phyloP scores from a whole-genome alignment of 2,797 vertebrate species.

The Crypturellus tataupa region DNA sequence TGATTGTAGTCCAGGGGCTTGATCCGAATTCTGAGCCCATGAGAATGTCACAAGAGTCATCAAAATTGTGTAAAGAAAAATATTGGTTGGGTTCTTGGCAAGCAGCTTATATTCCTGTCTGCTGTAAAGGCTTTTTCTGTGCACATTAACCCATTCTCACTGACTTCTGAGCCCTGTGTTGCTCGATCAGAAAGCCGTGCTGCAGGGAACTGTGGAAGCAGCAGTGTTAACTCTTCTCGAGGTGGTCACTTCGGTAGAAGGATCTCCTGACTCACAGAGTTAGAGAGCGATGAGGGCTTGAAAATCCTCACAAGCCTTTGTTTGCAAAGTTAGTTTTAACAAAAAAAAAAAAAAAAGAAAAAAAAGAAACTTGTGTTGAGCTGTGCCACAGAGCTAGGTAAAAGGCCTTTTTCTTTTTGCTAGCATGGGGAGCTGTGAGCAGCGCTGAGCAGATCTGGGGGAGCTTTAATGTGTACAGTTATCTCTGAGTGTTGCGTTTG shows the following conservation, averaged over 20 bases:
- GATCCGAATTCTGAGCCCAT: not conserved
- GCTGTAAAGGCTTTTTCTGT: not conserved
- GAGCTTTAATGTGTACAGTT: not conserved
- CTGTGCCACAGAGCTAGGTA: rapidly evolving
- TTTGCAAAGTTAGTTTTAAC: not conserved
- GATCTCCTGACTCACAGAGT: not conserved
- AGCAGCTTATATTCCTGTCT: not conserved
- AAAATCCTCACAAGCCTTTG: not conserved
- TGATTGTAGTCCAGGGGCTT: not conserved
- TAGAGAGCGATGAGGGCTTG: not conserved
- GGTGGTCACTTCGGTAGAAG: not conserved
- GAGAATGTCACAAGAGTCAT: not conserved
- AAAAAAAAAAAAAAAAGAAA: not conserved
- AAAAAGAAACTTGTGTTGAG: not conserved
- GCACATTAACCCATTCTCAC: not conserved
- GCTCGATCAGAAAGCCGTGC: not conserved
- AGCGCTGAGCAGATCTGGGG: not conserved
- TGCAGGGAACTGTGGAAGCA: not conserved
- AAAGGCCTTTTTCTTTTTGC: not conserved
- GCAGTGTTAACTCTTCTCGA: not conserved
- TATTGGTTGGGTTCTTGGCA: not conserved
- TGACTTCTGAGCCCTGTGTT: not conserved
- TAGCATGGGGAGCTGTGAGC: not conserved
- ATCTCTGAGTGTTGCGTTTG: not conserved
- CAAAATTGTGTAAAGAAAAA: not conserved